Evolutionary conservation across 2,113 vertebrate genomes (phyloP), one percentile per base, ranked within the genome.

Genomic region (Spea multiplicata): DNA sequence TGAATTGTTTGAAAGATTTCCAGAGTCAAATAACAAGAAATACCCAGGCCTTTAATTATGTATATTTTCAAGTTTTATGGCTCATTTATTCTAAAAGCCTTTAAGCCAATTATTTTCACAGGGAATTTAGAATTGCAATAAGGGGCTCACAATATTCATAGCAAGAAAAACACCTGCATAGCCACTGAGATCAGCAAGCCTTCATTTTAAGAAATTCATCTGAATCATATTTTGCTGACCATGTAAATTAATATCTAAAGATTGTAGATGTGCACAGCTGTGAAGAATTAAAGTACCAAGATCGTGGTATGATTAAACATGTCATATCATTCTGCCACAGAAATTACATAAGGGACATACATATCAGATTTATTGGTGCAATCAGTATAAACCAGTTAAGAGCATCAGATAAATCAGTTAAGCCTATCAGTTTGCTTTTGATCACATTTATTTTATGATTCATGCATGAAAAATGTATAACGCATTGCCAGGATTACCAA

Each of bases 381-480:
- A 65, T 48, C 44, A 47, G 6, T 72, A 16, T 71, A 78, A 71
- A 64, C 16, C 48, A 73, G 65, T 67, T 44, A 59, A 73, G 70
- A 71, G 30, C 48, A 65, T 61, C 59, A 16, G 48, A 57, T 80
- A 16, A 72, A 79, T 71, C 49, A 46, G 70, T 46, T 48, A 55
- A 66, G 62, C 12, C 46, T 66, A 73, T 79, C 44, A 57, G 2
- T 17, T 53, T 71, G 59, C 53, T 78, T 73, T 78, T 73, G 48
- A 48, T 78, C 17, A 17, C 66, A 49, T 73, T 7, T 13, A 50
- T 57, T 53, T 71, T 66, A 66, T 73, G 50, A 73, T 66, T 72
- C 77, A 67, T 48, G 77, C 70, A 67, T 67, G 70, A 48, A 80
- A 80, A 67, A 80, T 73, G n/a, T 45, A 47, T 65, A 72, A 62